A percentile compares a stretch with the other conserved stretches of the same genome.
phyloP scores from a whole-genome alignment of 2,888 invertebrate genomes.

The Drosophila ochracea region DNA sequence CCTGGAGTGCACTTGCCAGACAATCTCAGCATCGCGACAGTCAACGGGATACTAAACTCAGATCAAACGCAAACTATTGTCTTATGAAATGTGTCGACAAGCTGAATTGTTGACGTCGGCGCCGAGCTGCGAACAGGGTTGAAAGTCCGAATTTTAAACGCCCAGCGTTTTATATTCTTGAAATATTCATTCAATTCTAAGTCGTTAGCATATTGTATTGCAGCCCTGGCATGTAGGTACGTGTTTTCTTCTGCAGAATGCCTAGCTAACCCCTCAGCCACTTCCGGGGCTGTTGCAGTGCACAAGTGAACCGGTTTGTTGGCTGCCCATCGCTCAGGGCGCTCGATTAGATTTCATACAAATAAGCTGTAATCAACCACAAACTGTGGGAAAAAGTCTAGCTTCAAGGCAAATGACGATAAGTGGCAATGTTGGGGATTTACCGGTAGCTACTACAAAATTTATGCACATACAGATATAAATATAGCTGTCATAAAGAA shows the following conservation, averaged over 20 bases:
- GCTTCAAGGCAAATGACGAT: constrained; percentile 72
- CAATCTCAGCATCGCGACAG: constrained; percentile 52
- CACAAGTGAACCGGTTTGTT: constrained; percentile 35
- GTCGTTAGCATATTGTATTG: constrained; percentile 13
- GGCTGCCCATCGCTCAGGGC: constrained; percentile 15
- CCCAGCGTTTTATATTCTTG: constrained; percentile 3
- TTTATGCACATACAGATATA: background rate
- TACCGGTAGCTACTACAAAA: constrained; percentile 20
- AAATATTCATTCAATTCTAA: constrained; percentile 14
- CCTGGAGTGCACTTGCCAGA: constrained; percentile 45
- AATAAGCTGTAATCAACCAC: constrained; percentile 55
- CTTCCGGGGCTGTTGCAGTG: constrained; percentile 37
- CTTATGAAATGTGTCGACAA: constrained; percentile 55
- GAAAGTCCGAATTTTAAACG: constrained; percentile 4
- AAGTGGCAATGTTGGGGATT: constrained; percentile 61
- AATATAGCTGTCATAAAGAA: background rate
- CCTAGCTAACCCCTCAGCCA: constrained; percentile 21
- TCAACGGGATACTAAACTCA: constrained; percentile 50
- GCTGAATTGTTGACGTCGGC: constrained; percentile 16
- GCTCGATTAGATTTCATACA: constrained; percentile 35
- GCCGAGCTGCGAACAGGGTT: constrained; percentile 9
- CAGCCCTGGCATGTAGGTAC: constrained; percentile 16
- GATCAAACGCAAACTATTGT: constrained; percentile 34
- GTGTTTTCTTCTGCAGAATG: constrained; percentile 16
- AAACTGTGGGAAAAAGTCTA: constrained; percentile 58